Base-by-base conservation (phyloP, 1,140 invertebrate genomes). In the Argopecten irradians region DNA sequence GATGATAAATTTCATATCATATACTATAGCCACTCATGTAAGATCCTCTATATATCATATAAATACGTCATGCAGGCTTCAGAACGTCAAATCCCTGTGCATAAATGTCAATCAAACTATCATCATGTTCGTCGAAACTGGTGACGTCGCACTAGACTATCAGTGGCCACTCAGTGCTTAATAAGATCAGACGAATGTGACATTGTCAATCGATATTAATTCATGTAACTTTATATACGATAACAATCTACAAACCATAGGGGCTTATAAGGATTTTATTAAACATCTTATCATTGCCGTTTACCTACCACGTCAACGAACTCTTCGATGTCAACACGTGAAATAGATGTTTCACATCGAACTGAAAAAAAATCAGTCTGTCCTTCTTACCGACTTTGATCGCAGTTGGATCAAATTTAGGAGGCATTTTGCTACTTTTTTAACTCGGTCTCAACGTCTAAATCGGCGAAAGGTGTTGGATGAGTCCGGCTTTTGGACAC, bases 401-500 rank as follows among this genome's bases (percentile, higher is more conserved):
- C 22, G 90, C 90, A 87, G 89, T 89, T 88, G 91, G 90, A 90
- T 92, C 91, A 83, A 92, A 91, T 86, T 92, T 92, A 55, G 91
- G 91, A 90, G 89, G 90, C 91, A 92, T 92, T 46, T 41, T 91
- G 87, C 41, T 85, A 84, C 83, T 85, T 84, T 90, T 43, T 85
- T 43, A 83, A 22, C 86, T 85, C 35, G 87, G 22, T 87, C 84
- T 85, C 83, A 22, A 39, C n/a, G 89, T 88, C 85, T 91, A 86
- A 88, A n/a, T 32, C 35, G 84, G 89, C 89, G 85, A 86, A 88
- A 86, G 88, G 90, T 92, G 91, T 92, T 92, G 91, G 91, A 92
- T 92, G 91, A 92, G 91, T 88, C 91, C 89, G 88, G 89, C 88
- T 86, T 90, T 85, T 91, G 84, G 91, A 92, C 91, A 92, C 91